Conservation (phyloP, 2,113 vertebrate genomes). For the Periophthalmodon schlosseri region DNA sequence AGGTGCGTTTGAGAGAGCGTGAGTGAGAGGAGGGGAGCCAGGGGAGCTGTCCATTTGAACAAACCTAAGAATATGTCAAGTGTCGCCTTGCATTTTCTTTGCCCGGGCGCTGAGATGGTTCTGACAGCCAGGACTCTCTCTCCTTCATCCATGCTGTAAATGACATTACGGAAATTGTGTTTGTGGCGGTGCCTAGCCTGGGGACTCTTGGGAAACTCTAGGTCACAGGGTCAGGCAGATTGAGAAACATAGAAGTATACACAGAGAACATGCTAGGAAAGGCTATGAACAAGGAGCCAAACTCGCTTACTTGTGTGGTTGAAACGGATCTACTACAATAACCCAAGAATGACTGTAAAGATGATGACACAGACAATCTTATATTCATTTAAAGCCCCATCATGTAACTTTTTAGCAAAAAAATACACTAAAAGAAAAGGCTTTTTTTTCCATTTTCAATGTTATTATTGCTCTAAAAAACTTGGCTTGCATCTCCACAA, state of each 20-base stretch:
- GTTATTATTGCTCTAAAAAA: too few species aligned
- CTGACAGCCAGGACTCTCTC: constrained; percentile 88
- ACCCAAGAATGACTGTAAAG: neutral
- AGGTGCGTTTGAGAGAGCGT: constrained; percentile 19
- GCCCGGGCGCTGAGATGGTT: constrained; percentile 77
- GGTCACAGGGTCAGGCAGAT: constrained; percentile 81
- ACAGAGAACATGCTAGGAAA: neutral
- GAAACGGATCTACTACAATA: neutral
- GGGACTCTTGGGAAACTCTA: constrained; percentile 85
- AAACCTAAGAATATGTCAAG: constrained; percentile 97
- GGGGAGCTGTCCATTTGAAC: constrained; percentile 90
- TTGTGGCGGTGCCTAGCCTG: constrained; percentile 79
- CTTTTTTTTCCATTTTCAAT: too few species aligned
- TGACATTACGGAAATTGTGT: constrained; percentile 99
- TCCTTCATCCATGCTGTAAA: constrained; percentile 89
- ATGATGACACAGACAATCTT: neutral
- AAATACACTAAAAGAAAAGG: too few species aligned
- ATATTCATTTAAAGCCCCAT: neutral
- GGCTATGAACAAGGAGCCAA: neutral
- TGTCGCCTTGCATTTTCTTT: constrained; percentile 88
- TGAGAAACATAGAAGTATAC: constrained; percentile 63
- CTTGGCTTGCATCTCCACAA: too few species aligned
- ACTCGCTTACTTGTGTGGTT: constrained; percentile 9
- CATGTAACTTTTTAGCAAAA: too few species aligned
- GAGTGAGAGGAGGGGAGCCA: constrained; percentile 41